Evolutionary conservation across 1,140 invertebrate species (phyloP), one percentile per base, ranked within the genome.

Genomic region (Bradynema listronoti): DNA sequence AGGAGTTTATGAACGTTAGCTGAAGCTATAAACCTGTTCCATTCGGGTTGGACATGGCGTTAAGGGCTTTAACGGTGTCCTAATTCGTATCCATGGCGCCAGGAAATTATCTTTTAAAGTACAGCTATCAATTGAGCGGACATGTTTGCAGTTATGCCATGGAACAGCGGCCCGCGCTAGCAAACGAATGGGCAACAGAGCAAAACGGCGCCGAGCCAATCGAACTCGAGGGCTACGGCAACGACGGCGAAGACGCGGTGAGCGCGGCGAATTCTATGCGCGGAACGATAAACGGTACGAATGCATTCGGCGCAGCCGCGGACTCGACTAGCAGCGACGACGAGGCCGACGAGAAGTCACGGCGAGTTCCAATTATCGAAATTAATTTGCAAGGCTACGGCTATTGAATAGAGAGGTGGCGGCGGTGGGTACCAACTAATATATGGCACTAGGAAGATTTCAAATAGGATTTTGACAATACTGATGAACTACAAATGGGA

Each of bases 381-480:
- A 77, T 77, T 54, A 63, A 77, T 49, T 78, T 77, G 74, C 65
- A 67, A 56, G 69, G 72, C 41, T 77, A 77, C 61, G 76, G 74
- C 46, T 77, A 77, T 61, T 77, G 65, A 69, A 16, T 5, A 61
- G 11, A 61, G 14, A 30, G 0, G 11, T 36, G n/a, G n/a, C n/a
- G n/a, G n/a, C n/a, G n/a, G n/a, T n/a, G n/a, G n/a, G n/a, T n/a
- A n/a, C n/a, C n/a, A n/a, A n/a, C n/a, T n/a, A n/a, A n/a, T n/a
- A n/a, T n/a, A n/a, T n/a, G n/a, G n/a, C n/a, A n/a, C n/a, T n/a
- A n/a, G n/a, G n/a, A n/a, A n/a, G n/a, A n/a, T n/a, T n/a, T n/a
- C n/a, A n/a, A n/a, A n/a, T n/a, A n/a, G n/a, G n/a, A n/a, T n/a
- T n/a, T n/a, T n/a, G n/a, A n/a, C n/a, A n/a, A n/a, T n/a, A n/a